A percentile compares a stretch with the other conserved stretches of the same genome.
phyloP scores from a whole-genome alignment of 1,140 invertebrate species.

The Eubasilissa regina region DNA sequence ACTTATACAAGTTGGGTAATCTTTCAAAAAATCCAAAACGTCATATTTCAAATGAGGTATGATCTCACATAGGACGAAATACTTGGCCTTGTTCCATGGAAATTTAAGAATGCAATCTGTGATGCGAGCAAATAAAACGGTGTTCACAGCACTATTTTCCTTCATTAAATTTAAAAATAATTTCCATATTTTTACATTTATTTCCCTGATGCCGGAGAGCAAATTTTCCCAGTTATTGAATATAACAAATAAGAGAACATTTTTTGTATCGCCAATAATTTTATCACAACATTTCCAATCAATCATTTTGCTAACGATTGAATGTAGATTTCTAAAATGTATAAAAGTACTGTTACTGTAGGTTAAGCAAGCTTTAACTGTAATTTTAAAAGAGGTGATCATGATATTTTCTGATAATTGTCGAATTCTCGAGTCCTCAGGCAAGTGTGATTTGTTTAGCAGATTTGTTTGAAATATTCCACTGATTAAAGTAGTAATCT shows the following conservation, averaged over 20 bases:
- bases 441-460: conserved; percentile 56
- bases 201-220: conserved; percentile 67
- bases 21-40: conserved; percentile 52
- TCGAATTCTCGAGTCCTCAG: conserved; percentile 42
- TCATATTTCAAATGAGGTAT: conserved; percentile 62
- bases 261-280: conserved; percentile 62
- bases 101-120: conserved; percentile 62
- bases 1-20: conserved; percentile 62
- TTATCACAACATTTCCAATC: conserved; percentile 62
- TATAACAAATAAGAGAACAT: conserved; percentile 65
- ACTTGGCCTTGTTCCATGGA: conserved; percentile 71
- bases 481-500: conserved; percentile 64
- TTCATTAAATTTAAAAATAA: conserved; percentile 61
- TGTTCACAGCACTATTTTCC: conserved; percentile 60
- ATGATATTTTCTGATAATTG: conserved; percentile 58
- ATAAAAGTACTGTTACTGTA: conserved; percentile 68
- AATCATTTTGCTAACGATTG: conserved; percentile 64
- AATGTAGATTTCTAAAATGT: conserved; percentile 66
- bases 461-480: conserved; percentile 69
- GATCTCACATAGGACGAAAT: conserved; percentile 67
- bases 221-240: conserved; percentile 72
- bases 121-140: conserved; percentile 62
- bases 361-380: conserved; percentile 64
- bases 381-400: conserved; percentile 61
- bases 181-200: conserved; percentile 65